Evolutionary conservation across 2,888 invertebrate genomes (phyloP).

Genomic region (Acleris laterana): DNA sequence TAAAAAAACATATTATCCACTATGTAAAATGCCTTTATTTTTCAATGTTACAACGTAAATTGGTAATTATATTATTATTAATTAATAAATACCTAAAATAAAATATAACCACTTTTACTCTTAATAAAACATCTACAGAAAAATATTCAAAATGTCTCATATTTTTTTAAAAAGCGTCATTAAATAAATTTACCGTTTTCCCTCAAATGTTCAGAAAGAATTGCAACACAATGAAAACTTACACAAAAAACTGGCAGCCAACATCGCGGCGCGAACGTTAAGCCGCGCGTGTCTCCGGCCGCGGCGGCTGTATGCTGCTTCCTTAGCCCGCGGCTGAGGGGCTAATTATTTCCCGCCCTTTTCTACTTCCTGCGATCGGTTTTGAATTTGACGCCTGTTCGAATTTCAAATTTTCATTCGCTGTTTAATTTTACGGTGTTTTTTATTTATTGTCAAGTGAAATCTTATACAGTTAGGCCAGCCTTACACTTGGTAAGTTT

Average conservation of each 20-base stretch:
- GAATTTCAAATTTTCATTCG: constrained; percentile 45
- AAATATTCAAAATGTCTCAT: too few species aligned
- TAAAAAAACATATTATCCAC: too few species aligned
- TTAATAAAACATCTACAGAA: too few species aligned
- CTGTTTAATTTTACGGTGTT: background rate
- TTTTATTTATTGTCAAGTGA: background rate
- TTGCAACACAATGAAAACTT: constrained; percentile 5
- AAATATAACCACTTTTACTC: too few species aligned
- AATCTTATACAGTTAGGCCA: too few species aligned
- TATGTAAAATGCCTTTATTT: too few species aligned
- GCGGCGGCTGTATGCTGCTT: constrained; percentile 42
- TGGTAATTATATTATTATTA: too few species aligned
- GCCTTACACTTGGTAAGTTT: too few species aligned
- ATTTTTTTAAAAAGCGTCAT: too few species aligned
- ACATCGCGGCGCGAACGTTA: constrained; percentile 16
- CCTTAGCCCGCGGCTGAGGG: constrained; percentile 61
- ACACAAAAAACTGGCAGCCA: constrained; percentile 3
- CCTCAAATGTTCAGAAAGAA: background rate
- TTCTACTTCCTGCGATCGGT: constrained; percentile 63
- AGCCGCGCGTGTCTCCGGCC: constrained; percentile 2
- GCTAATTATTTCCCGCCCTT: constrained; percentile 80
- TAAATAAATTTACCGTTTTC: too few species aligned
- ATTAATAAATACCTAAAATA: too few species aligned
- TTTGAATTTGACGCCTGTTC: constrained; percentile 46
- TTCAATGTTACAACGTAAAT: too few species aligned